phyloP scores from a whole-genome alignment of 1,140 invertebrate genomes.

The Drosophila chauvacae region DNA sequence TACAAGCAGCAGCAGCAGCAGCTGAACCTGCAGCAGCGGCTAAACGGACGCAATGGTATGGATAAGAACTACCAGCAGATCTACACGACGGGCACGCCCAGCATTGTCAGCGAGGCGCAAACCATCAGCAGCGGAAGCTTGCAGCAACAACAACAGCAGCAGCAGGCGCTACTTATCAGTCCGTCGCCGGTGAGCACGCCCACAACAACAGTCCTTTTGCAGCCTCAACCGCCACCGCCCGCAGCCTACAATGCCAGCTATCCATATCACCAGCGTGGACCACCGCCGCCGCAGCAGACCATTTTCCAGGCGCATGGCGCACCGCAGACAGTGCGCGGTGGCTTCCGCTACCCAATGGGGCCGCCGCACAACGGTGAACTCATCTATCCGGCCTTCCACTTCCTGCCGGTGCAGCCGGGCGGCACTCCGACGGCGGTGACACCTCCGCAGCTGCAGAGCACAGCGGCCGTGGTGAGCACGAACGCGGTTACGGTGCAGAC shows the following conservation, averaged over 20 bases:
- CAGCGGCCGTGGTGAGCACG: constrained; percentile 60
- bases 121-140: constrained; percentile 38
- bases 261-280: constrained; percentile 83
- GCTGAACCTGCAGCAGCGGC: constrained; percentile 65
- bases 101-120: constrained; percentile 54
- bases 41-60: constrained; percentile 76
- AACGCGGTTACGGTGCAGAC: constrained; percentile 66
- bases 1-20: constrained; percentile 70
- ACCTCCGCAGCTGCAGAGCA: constrained; percentile 85
- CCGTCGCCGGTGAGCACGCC: constrained; percentile 64
- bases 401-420: constrained; percentile 83
- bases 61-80: constrained; percentile 75
- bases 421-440: constrained; percentile 81
- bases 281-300: constrained; percentile 64
- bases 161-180: constrained; percentile 64
- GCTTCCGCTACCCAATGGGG: constrained; percentile 84
- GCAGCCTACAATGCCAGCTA: constrained; percentile 72
- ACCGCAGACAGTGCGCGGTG: constrained; percentile 83
- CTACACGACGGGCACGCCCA: constrained; percentile 58
- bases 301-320: constrained; percentile 83
- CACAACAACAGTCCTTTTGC: constrained; percentile 61
- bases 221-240: constrained; percentile 51
- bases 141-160: constrained; percentile 51
- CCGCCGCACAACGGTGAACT: constrained; percentile 82
- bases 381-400: constrained; percentile 84